Evolutionary conservation across 2,797 vertebrate species (phyloP).

Genomic region (Enteromius anoplus): DNA sequence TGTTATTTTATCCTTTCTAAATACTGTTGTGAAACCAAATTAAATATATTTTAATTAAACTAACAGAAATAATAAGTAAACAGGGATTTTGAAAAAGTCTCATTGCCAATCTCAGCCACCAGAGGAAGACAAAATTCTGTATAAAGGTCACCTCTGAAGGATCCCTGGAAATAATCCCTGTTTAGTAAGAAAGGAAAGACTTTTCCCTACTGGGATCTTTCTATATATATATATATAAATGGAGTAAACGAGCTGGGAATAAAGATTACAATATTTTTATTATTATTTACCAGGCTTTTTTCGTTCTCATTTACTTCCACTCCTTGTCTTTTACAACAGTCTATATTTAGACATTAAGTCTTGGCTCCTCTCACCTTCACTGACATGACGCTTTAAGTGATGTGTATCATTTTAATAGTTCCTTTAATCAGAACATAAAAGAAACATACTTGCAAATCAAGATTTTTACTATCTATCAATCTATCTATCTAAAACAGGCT

Average conservation of each 20-base stretch:
- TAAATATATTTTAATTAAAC: background rate
- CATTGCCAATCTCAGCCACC: slow-evolving; percentile 26
- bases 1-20: background rate
- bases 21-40: background rate
- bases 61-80: background rate
- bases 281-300: background rate
- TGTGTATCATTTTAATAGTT: background rate
- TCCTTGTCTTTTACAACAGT: slow-evolving; percentile 48
- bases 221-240: background rate
- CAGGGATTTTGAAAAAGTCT: background rate
- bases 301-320: slow-evolving; percentile 11
- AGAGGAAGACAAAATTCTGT: slow-evolving; percentile 66
- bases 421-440: background rate
- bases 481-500: background rate
- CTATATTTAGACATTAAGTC: slow-evolving; percentile 61
- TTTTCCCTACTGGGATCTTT: background rate
- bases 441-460: background rate
- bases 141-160: slow-evolving; percentile 78
- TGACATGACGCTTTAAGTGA: background rate
- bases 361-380: slow-evolving; percentile 53
- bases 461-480: background rate
- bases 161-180: slow-evolving; percentile 69
- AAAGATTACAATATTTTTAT: background rate
- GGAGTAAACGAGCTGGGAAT: background rate
- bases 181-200: slow-evolving; percentile 53